These are phyloP conservation scores for Aythya baeri DNA, from an alignment of 2,113 vertebrate species.

Conservation along the genomic window DNA sequence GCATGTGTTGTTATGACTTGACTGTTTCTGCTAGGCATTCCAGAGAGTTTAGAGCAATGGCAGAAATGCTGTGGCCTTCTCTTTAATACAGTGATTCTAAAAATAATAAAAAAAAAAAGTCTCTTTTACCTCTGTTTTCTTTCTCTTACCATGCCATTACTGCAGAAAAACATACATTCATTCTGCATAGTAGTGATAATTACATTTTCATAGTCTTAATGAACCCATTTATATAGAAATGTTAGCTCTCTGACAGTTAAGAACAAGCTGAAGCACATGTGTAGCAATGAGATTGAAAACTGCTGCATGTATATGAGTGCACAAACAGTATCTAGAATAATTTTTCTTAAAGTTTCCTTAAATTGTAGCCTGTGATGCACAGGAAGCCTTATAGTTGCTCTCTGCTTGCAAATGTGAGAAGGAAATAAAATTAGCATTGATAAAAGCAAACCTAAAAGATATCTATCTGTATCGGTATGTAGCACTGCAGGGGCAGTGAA, in stretches of 20 bases:
- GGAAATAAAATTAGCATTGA: constrained; percentile 39
- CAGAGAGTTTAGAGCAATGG: background rate
- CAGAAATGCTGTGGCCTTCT: background rate
- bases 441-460: constrained; percentile 36
- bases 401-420: constrained; percentile 29
- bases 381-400: constrained; percentile 27
- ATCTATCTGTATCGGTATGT: constrained; percentile 13
- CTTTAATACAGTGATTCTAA: background rate
- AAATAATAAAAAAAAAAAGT: background rate
- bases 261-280: background rate
- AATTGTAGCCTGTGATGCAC: background rate
- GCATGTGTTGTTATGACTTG: background rate
- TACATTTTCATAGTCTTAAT: constrained; percentile 2
- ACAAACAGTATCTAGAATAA: background rate
- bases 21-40: background rate
- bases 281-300: background rate
- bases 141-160: background rate
- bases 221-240: background rate
- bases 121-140: background rate
- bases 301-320: background rate
- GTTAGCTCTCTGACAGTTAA: background rate
- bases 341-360: background rate
- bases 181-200: background rate
- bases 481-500: constrained; percentile 12
- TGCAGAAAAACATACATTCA: background rate